Evolutionary conservation across 2,888 invertebrate species (phyloP), one percentile per base, ranked within the genome.

Genomic region (Frankliniella fusca): DNA sequence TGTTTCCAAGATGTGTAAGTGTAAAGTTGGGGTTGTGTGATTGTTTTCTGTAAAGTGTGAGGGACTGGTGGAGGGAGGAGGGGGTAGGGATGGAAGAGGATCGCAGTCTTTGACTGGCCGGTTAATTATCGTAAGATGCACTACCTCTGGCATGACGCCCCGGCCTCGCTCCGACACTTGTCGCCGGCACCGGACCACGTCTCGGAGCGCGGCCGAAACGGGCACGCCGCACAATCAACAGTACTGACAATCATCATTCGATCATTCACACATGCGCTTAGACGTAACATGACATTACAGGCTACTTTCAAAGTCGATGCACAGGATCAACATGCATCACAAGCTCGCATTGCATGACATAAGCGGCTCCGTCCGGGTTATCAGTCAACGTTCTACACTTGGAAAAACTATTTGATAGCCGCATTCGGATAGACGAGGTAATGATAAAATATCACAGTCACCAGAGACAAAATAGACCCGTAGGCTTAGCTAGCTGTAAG

Each of bases 271-370:
- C 70, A 76, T 76, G 70, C 70, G 70, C 70, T 76, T 76, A 27
- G 27, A 76, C 23, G 23, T 76, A 23, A 76, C 70, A 76, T 76
- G 27, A 27, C 70, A 76, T 76, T 76, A 76, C 12, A 10, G 70
- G n/a, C 70, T 76, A 76, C 70, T 23, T 38, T 38, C 70, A 76
- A 27, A 76, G 23, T 76, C 27, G 70, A 27, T 76, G 70, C 23
- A 76, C 70, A 76, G 12, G 12, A 76, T 76, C 70, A 76, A 76
- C 70, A 76, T 76, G 70, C 70, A 76, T 76, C 70, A 76, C 70
- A 76, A 76, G 70, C 70, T 23, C 27, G 70, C 54, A 54, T 54
- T 5, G 70, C 70, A 76, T 61, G n/a, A 61, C 61, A 61, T 7
- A 61, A 61, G 61, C 61, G 61, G 61, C 61, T 20, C 38, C 5